These are phyloP conservation scores for Chaetodon trifasciatus DNA, from an alignment of 2,797 vertebrate species.

Conservation along the genomic window DNA sequence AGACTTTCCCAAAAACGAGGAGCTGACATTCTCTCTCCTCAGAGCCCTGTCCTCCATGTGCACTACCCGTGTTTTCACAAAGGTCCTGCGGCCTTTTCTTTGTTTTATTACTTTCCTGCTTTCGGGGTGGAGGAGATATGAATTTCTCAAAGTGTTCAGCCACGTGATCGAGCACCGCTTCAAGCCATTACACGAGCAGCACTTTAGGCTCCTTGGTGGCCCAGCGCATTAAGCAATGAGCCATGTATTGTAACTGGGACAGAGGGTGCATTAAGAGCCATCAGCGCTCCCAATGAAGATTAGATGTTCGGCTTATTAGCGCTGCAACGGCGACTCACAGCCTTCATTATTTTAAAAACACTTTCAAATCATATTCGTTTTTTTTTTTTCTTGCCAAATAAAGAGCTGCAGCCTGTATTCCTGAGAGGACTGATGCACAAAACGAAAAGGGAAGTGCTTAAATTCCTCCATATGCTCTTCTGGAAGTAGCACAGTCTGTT, in stretches of 20 bases:
- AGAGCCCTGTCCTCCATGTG: slow-evolving; percentile 59
- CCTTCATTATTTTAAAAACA: neutral
- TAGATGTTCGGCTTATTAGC: slow-evolving; percentile 28
- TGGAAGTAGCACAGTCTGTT: slow-evolving; percentile 58
- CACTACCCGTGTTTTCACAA: slow-evolving; percentile 73
- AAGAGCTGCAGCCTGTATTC: slow-evolving; percentile 23
- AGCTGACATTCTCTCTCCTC: slow-evolving; percentile 45
- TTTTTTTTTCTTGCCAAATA: slow-evolving; percentile 30
- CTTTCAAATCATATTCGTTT: slow-evolving; percentile 13
- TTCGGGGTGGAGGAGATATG: slow-evolving; percentile 65
- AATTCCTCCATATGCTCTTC: slow-evolving; percentile 55
- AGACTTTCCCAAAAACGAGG: slow-evolving; percentile 16
- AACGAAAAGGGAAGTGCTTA: slow-evolving; percentile 67
- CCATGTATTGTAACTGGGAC: slow-evolving; percentile 4
- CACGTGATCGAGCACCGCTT: slow-evolving; percentile 42
- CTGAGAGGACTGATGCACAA: slow-evolving; percentile 15
- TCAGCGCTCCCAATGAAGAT: slow-evolving; percentile 42
- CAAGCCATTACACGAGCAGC: slow-evolving; percentile 51
- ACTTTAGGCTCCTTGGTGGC: slow-evolving; percentile 53
- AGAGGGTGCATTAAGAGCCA: slow-evolving; percentile 47
- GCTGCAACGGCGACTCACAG: slow-evolving; percentile 1
- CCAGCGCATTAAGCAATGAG: slow-evolving; percentile 43
- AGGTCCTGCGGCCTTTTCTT: slow-evolving; percentile 66
- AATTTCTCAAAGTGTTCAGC: slow-evolving; percentile 48
- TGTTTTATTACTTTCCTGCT: slow-evolving; percentile 75